A percentile compares a stretch with the other conserved stretches of the same genome.
Evolutionary conservation across 2,888 invertebrate genomes (phyloP).

Genomic region (Tetragonula carbonaria): DNA sequence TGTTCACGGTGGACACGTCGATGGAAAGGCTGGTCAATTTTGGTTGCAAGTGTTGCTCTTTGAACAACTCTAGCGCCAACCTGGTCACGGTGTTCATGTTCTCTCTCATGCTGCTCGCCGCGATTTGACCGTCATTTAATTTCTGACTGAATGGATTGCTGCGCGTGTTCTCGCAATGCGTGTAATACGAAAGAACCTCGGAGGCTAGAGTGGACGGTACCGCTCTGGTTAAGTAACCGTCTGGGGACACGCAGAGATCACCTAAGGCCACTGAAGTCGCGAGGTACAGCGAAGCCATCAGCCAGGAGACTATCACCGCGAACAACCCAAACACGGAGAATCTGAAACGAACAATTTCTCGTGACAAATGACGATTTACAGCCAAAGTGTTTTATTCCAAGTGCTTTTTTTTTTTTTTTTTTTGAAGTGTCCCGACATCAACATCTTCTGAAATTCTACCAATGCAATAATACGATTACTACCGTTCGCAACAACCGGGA

Average conservation of each 20-base stretch:
- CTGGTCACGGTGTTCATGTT: slow-evolving; percentile 85
- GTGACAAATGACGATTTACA: not conserved
- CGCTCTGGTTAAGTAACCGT: slow-evolving; percentile 88
- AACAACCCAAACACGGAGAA: slow-evolving; percentile 94
- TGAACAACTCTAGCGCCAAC: slow-evolving; percentile 85
- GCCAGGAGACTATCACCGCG: slow-evolving; percentile 95
- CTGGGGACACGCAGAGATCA: slow-evolving; percentile 94
- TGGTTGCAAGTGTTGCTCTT: slow-evolving; percentile 87
- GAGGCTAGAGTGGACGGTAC: slow-evolving; percentile 79
- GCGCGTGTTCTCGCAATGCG: slow-evolving; percentile 92
- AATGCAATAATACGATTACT: not conserved
- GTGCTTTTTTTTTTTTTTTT: no score
- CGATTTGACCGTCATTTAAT: slow-evolving; percentile 90
- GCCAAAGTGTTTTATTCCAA: no score
- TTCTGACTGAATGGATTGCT: slow-evolving; percentile 93
- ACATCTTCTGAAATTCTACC: not conserved
- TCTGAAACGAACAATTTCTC: slow-evolving; percentile 76
- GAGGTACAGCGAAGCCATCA: slow-evolving; percentile 94
- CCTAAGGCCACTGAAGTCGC: slow-evolving; percentile 93
- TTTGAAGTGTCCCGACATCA: not conserved
- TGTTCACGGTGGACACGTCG: slow-evolving; percentile 91
- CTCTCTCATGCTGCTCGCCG: slow-evolving; percentile 86
- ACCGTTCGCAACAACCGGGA: no score
- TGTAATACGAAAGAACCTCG: slow-evolving; percentile 90
- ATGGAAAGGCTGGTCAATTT: slow-evolving; percentile 91